Percentiles rank a stretch among this genome's conserved stretches.
Evolutionary conservation across 2,797 vertebrate species (phyloP).

Genomic region (Brachyalestes nurse): DNA sequence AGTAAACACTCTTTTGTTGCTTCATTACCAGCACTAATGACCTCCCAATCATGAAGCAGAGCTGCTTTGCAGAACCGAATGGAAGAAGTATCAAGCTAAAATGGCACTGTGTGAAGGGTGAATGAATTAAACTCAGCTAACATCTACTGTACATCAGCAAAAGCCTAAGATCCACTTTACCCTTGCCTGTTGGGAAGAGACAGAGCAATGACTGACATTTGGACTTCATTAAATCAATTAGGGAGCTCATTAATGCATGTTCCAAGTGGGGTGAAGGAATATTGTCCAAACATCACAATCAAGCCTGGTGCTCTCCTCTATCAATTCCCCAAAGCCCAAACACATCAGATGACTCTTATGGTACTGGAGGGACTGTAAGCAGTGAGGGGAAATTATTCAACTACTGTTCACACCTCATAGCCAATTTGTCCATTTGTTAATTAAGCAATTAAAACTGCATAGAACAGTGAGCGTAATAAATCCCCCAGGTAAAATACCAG

Average conservation of each 20-base stretch:
- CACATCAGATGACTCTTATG: slow-evolving; percentile 32
- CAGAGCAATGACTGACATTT: slow-evolving; percentile 52
- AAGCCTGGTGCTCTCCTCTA: slow-evolving; percentile 25
- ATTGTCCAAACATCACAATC: slow-evolving; percentile 50
- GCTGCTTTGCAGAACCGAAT: neutral
- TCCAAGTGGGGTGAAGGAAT: slow-evolving; percentile 25
- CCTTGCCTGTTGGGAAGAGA: slow-evolving; percentile 33
- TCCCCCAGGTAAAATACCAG: neutral
- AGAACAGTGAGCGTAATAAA: neutral
- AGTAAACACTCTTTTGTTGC: slow-evolving; percentile 16
- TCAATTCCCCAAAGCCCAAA: slow-evolving; percentile 39
- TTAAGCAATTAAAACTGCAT: neutral
- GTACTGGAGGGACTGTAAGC: slow-evolving; percentile 15
- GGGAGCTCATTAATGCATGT: slow-evolving; percentile 56
- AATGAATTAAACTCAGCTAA: slow-evolving; percentile 44
- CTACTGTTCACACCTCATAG: slow-evolving; percentile 19
- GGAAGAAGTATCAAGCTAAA: neutral
- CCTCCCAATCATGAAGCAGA: slow-evolving; percentile 19
- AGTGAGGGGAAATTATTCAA: slow-evolving; percentile 6
- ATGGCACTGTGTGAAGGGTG: neutral
- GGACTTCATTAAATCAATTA: slow-evolving; percentile 63
- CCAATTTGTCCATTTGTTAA: slow-evolving; percentile 13
- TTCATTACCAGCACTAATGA: slow-evolving; percentile 33
- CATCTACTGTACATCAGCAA: slow-evolving; percentile 38
- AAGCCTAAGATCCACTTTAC: slow-evolving; percentile 26